Evolutionary conservation across 2,113 vertebrate species (phyloP).

Genomic region (Telmatochromis bifrenatus): DNA sequence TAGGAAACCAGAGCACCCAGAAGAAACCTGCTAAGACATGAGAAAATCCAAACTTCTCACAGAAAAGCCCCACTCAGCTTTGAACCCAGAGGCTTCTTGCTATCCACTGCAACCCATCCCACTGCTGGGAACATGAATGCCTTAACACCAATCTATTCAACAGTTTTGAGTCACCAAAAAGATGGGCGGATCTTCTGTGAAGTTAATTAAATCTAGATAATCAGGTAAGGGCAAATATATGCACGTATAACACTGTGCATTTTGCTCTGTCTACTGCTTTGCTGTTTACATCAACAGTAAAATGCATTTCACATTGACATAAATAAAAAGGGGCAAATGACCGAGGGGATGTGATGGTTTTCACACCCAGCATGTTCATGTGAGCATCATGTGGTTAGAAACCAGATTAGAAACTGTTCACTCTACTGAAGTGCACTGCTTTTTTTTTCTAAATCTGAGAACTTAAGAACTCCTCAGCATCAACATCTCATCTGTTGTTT

Average conservation of each 20-base stretch:
- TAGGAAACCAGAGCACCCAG: neutral
- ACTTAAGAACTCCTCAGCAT: neutral
- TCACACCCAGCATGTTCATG: neutral
- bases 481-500: neutral
- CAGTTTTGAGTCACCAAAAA: neutral
- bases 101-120: neutral
- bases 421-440: neutral
- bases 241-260: neutral
- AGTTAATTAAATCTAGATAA: neutral
- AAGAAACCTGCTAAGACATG: neutral
- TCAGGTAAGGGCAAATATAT: neutral
- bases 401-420: neutral
- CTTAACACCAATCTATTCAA: neutral
- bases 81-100: neutral
- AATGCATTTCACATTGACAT: neutral
- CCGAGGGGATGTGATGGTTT: neutral
- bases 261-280: rapidly evolving
- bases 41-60: neutral
- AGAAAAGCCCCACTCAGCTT: neutral
- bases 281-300: neutral
- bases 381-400: neutral
- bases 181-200: rapidly evolving
- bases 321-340: neutral
- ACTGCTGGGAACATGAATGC: rapidly evolving
- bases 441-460: neutral